phyloP scores from a whole-genome alignment of 1,140 invertebrate species.

The Temnothorax longispinosus region DNA sequence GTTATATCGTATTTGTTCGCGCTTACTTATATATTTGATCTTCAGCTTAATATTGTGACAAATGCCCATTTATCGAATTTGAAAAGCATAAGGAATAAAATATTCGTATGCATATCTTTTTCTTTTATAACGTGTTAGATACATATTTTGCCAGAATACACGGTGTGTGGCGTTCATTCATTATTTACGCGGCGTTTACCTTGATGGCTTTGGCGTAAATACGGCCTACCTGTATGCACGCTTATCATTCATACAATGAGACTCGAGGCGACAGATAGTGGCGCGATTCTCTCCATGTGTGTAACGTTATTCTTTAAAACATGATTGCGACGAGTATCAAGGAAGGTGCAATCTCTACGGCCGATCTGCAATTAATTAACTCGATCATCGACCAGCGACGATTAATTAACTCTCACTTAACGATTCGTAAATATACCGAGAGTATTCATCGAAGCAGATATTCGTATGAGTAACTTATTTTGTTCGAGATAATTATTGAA shows the following conservation, averaged over 20 bases:
- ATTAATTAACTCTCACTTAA: neutral
- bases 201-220: neutral
- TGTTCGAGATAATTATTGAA: neutral
- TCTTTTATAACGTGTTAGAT: no score
- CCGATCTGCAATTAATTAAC: neutral
- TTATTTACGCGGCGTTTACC: neutral
- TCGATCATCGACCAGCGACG: neutral
- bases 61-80: no score
- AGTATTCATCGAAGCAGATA: neutral
- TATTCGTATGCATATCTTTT: no score
- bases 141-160: no score
- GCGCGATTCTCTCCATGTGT: neutral
- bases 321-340: neutral
- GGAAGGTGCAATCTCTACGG: neutral
- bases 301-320: neutral
- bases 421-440: neutral
- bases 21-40: no score
- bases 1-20: no score
- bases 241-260: neutral
- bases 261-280: neutral
- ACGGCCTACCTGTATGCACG: neutral
- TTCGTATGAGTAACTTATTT: neutral
- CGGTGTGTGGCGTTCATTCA: no score
- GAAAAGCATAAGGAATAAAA: no score
- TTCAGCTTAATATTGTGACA: no score